phyloP scores from a whole-genome alignment of 2,113 vertebrate species.

The Epinephelus moara region DNA sequence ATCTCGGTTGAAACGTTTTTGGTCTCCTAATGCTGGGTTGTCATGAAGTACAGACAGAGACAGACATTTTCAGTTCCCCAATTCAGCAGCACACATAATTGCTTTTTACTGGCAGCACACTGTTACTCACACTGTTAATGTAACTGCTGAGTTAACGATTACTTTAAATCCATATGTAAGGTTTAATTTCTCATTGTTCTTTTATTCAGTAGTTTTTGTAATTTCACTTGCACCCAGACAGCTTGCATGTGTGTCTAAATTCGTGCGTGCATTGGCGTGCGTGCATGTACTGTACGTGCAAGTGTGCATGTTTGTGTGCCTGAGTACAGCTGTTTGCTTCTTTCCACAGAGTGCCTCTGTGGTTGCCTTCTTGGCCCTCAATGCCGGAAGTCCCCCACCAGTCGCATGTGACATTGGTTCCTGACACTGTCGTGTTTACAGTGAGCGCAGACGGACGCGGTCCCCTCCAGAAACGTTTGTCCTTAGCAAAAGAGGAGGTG shows the following conservation, averaged over 20 bases:
- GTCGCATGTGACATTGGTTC: conserved; percentile 81
- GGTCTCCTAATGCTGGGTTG: conserved; percentile 13
- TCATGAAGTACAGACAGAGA: conserved; percentile 40
- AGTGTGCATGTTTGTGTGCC: conserved; percentile 56
- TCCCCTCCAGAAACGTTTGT: conserved; percentile 79
- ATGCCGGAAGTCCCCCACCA: conserved; percentile 78
- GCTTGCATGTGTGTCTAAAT: conserved; percentile 10
- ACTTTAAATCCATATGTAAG: conserved; percentile 2
- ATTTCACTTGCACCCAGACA: conserved; percentile 9
- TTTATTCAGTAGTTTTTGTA: neutral
- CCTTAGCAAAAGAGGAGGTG: conserved; percentile 74
- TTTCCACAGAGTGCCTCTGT: conserved; percentile 69
- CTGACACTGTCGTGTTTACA: conserved; percentile 81
- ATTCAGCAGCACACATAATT: conserved; percentile 72
- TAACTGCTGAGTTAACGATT: conserved; percentile 22
- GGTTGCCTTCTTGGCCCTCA: conserved; percentile 71
- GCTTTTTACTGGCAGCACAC: conserved; percentile 65
- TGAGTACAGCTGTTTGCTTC: conserved; percentile 75
- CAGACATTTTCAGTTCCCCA: conserved; percentile 89
- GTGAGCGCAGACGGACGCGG: conserved; percentile 58
- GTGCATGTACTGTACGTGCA: conserved; percentile 21
- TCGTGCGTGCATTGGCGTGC: conserved; percentile 18
- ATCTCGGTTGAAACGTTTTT: conserved; percentile 26
- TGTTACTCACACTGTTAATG: conserved; percentile 32
- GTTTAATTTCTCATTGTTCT: conserved; percentile 13